Conservation (phyloP, 2,797 vertebrate genomes). For the Nannoperca australis region DNA sequence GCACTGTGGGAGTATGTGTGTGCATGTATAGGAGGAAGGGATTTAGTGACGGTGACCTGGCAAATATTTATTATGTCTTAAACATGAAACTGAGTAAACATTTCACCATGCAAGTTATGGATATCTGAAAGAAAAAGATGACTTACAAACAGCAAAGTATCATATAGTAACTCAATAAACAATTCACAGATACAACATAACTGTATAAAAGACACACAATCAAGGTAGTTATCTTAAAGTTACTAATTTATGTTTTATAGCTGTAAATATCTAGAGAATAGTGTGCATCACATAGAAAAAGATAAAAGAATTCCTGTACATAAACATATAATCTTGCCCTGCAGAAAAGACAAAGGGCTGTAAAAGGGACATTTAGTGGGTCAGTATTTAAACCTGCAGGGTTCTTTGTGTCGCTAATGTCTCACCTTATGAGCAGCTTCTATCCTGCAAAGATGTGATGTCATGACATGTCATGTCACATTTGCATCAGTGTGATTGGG, state of each 20-base stretch:
- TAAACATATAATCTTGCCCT: slow-evolving; percentile 32
- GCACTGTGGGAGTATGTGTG: slow-evolving; percentile 36
- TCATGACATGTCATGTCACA: too few species aligned
- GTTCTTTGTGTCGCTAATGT: slow-evolving; percentile 13
- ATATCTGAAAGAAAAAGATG: slow-evolving; percentile 28
- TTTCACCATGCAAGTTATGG: slow-evolving; percentile 31
- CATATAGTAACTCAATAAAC: slow-evolving; percentile 18
- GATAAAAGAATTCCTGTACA: slow-evolving; percentile 26
- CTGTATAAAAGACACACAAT: slow-evolving; percentile 29
- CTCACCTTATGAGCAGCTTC: slow-evolving; percentile 8
- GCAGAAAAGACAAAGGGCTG: slow-evolving; percentile 17
- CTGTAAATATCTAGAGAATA: slow-evolving; percentile 35
- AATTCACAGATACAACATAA: slow-evolving; percentile 28
- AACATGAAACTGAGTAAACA: slow-evolving; percentile 42
- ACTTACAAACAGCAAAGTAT: slow-evolving; percentile 22
- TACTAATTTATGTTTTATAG: slow-evolving; percentile 9
- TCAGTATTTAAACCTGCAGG: slow-evolving; percentile 17
- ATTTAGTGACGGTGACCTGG: slow-evolving; percentile 26
- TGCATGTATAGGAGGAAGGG: neutral
- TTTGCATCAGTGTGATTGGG: slow-evolving; percentile 30
- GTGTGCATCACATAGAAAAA: slow-evolving; percentile 36
- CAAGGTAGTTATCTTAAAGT: slow-evolving; percentile 31
- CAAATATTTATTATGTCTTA: slow-evolving; percentile 17
- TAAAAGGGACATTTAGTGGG: slow-evolving; percentile 16
- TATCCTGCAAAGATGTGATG: slow-evolving; percentile 12